Evolutionary conservation across 2,797 vertebrate genomes (phyloP).

Genomic region (Microhierax caerulescens): DNA sequence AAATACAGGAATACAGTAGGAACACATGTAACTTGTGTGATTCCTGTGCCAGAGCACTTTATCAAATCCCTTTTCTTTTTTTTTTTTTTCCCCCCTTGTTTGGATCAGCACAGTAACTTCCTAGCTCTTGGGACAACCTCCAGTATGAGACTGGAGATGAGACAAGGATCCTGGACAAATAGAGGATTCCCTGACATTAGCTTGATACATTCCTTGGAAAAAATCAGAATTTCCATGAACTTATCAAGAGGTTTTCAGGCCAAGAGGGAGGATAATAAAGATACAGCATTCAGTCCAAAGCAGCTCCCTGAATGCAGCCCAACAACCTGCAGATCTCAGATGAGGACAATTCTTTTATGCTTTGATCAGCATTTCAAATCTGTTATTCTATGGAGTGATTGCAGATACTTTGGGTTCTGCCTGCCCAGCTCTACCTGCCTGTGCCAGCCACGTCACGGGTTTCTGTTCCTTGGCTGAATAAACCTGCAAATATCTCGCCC

Average conservation of each 20-base stretch:
- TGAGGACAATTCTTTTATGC: neutral
- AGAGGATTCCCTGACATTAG: neutral
- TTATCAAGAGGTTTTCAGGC: neutral
- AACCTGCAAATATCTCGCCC: neutral
- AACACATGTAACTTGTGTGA: neutral
- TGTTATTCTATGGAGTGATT: neutral
- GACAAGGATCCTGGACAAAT: neutral
- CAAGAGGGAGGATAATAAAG: neutral
- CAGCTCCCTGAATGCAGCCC: neutral
- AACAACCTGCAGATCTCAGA: neutral
- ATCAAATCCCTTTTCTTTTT: neutral
- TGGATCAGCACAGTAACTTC: neutral
- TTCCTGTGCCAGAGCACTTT: neutral
- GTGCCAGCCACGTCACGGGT: accelerated
- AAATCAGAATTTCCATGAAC: neutral
- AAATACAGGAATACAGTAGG: neutral
- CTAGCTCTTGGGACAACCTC: neutral
- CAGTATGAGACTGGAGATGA: neutral
- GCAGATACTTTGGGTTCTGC: neutral
- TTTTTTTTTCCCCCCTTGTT: neutral
- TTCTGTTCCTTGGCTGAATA: neutral
- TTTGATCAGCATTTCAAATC: neutral
- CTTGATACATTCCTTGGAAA: neutral
- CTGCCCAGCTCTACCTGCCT: neutral
- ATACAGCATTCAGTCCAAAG: neutral